Conservation (phyloP, 2,113 vertebrate genomes). For the Lasiurus cinereus region DNA sequence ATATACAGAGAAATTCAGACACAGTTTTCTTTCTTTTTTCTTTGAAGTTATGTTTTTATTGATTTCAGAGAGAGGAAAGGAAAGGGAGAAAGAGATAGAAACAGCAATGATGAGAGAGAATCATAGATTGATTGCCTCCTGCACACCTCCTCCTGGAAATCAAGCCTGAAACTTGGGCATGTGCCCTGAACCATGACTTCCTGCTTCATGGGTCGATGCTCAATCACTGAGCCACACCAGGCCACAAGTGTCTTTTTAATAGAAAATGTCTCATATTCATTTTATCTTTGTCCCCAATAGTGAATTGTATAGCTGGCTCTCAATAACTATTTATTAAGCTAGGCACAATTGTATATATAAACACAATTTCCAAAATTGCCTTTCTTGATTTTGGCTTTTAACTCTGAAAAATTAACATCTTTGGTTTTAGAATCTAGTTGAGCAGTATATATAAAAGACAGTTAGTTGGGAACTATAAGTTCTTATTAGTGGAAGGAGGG, state of each 20-base stretch:
- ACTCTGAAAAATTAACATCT: neutral
- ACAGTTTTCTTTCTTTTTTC: neutral
- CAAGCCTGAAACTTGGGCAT: too few species aligned
- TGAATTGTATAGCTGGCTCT: neutral
- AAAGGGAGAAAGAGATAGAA: too few species aligned
- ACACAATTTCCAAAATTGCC: neutral
- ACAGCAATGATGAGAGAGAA: too few species aligned
- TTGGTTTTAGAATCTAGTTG: neutral
- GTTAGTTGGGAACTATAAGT: too few species aligned
- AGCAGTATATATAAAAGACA: neutral
- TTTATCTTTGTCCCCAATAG: neutral
- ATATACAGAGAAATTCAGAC: neutral
- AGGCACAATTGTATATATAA: neutral
- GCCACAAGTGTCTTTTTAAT: neutral
- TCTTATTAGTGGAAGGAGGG: neutral
- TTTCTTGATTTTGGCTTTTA: slow-evolving; percentile 30
- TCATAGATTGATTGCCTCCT: too few species aligned
- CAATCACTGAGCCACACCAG: too few species aligned
- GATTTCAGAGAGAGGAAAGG: too few species aligned
- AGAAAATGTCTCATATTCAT: neutral
- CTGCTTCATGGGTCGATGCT: too few species aligned
- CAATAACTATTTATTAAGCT: slow-evolving; percentile 45
- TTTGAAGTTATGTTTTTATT: too few species aligned
- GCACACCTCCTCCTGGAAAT: too few species aligned
- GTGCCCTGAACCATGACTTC: too few species aligned